Base-by-base conservation (phyloP, 92 coral and sea anemone species). In the Parazoanthus swiftii region DNA sequence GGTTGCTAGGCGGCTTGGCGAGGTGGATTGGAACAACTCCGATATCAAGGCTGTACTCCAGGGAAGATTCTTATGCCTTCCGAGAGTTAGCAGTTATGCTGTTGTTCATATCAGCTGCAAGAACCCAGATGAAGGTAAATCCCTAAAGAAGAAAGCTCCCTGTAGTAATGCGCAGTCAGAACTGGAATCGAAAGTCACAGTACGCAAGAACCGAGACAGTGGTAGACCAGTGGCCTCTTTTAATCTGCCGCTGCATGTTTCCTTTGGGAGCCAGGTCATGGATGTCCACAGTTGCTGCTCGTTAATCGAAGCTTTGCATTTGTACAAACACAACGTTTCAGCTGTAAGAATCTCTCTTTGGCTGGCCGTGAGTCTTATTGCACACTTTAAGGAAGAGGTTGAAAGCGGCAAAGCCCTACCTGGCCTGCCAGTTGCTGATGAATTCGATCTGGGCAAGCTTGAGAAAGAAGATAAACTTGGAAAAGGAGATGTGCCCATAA, bases 201-300 rank as follows among this genome's bases (percentile, higher is more conserved):
- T 21, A 18, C 35, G 21, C 48, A 59, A 33, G 73, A 39, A 81
- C 15, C 3, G 5, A 16, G 56, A 37, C 21, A 5, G 51, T 35
- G 9, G 46, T 21, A 59, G 36, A 59, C 37, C 54, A 18, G 23
- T 50, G 15, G 21, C 38, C 70, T 83, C 59, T 5, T 83, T 83
- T 14, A 16, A 43, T 83, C 39, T 83, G 66, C 86, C 86, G 14
- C 26, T 51, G 59, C 86, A 83, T 11, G 66, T 83, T 70, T 67
- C 76, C 33, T 70, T 83, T 83, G 86, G 86, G 38, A 46, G 5
- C 23, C 63, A 29, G 1, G 59, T n/a, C 20, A 25, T 83, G 76
- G 86, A 83, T 51, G 42, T 83, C 50, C 63, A 42, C 59, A 83
- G 63, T 50, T 83, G 77, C 15, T 83, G 86, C 39, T 83, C 86